Percentiles rank a stretch among this genome's conserved stretches.
phyloP scores from a whole-genome alignment of 2,797 vertebrate species.

The Helicolenus hilgendorfi region DNA sequence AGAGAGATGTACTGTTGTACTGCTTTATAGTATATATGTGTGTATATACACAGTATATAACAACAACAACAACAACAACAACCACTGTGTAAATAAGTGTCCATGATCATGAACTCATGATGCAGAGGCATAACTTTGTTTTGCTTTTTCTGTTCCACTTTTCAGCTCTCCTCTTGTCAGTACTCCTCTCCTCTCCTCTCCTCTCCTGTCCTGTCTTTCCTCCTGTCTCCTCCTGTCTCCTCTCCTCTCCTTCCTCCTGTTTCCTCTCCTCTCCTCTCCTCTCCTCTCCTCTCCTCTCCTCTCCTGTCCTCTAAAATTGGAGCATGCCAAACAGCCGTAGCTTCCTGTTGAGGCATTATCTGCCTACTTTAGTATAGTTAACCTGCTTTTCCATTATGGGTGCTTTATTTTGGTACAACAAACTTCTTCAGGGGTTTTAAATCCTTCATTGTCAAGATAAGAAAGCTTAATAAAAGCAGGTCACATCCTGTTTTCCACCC shows the following conservation, averaged over 20 bases:
- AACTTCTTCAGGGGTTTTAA: neutral
- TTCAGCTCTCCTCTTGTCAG: neutral
- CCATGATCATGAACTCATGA: constrained; percentile 41
- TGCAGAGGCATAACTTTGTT: constrained; percentile 14
- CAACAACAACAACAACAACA: constrained; percentile 2
- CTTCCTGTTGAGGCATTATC: neutral
- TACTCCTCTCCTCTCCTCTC: neutral
- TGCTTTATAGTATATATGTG: constrained; percentile 4
- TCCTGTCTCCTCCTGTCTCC: neutral
- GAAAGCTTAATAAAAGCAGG: neutral
- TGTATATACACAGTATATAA: constrained; percentile 46
- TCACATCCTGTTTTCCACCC: neutral
- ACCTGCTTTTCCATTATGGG: neutral
- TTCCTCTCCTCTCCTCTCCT: neutral
- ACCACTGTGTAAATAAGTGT: constrained; percentile 75
- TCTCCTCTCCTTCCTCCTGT: neutral
- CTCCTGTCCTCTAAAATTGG: constrained; percentile 2
- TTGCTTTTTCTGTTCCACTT: constrained; percentile 14
- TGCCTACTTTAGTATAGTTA: neutral
- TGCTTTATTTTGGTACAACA: neutral
- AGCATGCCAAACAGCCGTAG: neutral
- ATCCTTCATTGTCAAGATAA: neutral
- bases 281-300: neutral
- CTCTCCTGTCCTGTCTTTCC: neutral
- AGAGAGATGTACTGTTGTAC: neutral